Base-by-base conservation (phyloP, 2,888 invertebrate species). In the Idaea straminata region DNA sequence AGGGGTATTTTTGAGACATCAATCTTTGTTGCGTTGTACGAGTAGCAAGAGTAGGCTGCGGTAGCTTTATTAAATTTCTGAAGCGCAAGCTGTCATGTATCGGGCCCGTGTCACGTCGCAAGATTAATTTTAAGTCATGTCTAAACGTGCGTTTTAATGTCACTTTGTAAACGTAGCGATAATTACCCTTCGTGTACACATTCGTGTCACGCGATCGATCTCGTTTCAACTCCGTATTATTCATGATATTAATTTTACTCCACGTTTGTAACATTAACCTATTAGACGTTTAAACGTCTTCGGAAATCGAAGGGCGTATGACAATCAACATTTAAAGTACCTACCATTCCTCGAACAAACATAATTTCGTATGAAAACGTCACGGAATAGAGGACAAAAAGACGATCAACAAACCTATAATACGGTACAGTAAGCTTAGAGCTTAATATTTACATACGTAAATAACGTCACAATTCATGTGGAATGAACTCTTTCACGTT, bases 61-160 rank as follows among this genome's bases (percentile, higher is more conserved):
- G 75, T 78, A 76, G 77, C 87, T 89, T 89, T 91, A 91, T 91
- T 91, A 91, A 90, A 90, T 88, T 87, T 82, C 77, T 76, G 77
- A 82, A 83, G 80, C 83, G 76, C 76, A 77, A 73, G 74, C 78
- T 74, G 78, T 77, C 80, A 77, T 80, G 80, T 82, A 83, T 84
- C 78, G 79, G 82, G 77, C 74, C 69, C 67, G 72, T 66, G 64
- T 63, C 66, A 71, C 79, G 80, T 82, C 77, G 79, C 69, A 67
- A 83, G 83, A 89, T 88, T 87, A 87, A 88, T 89, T 86, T 85
- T 82, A 82, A 87, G 81, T 83, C 85, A 78, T 82, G 84, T 86
- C 84, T 84, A 83, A 85, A 82, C 74, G 76, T 76, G 78, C 71
- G 72, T 72, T 81, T 82, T 86, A 83, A 87, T 86, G 86, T 82